These are phyloP conservation scores for Gasteruption jaculator DNA, from an alignment of 2,888 invertebrate species.

Conservation along the genomic window DNA sequence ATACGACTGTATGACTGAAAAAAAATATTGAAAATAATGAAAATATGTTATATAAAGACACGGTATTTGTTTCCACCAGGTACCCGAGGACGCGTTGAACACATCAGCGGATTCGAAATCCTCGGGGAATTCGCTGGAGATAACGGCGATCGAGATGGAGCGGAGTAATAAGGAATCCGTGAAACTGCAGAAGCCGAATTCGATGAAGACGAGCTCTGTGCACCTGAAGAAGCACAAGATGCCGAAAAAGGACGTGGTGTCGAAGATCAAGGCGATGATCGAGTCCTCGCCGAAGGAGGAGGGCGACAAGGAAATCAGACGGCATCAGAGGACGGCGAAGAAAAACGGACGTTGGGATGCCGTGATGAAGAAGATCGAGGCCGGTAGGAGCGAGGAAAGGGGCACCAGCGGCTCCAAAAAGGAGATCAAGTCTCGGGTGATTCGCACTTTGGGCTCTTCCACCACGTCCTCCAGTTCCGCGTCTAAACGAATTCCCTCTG, in stretches of 20 bases:
- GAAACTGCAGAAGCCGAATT: constrained; percentile 21
- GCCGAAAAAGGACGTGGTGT: constrained; percentile 73
- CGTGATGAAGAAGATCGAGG: constrained; percentile 78
- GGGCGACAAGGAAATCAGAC: constrained; percentile 57
- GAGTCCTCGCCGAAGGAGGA: constrained; percentile 57
- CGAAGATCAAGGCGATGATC: constrained; percentile 72
- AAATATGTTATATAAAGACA: neutral
- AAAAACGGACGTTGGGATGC: constrained; percentile 74
- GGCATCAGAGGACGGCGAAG: constrained; percentile 57
- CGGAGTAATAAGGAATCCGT: constrained; percentile 27
- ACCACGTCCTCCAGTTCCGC: constrained; percentile 31
- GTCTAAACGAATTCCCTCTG: constrained; percentile 31
- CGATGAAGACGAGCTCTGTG: constrained; percentile 33
- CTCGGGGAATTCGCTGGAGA: constrained; percentile 28
- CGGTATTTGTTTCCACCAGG: constrained; percentile 21
- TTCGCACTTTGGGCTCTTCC: constrained; percentile 38
- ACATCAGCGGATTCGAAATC: constrained; percentile 28
- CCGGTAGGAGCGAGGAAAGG: constrained; percentile 66
- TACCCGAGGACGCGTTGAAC: constrained; percentile 24
- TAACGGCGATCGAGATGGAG: constrained; percentile 36
- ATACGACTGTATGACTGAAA: too few relatives aligned
- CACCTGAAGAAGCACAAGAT: constrained; percentile 68
- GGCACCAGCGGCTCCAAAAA: constrained; percentile 70
- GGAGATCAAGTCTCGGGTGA: constrained; percentile 84
- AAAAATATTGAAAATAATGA: neutral